phyloP scores from a whole-genome alignment of 1,140 invertebrate species.

The Batillaria attramentaria region DNA sequence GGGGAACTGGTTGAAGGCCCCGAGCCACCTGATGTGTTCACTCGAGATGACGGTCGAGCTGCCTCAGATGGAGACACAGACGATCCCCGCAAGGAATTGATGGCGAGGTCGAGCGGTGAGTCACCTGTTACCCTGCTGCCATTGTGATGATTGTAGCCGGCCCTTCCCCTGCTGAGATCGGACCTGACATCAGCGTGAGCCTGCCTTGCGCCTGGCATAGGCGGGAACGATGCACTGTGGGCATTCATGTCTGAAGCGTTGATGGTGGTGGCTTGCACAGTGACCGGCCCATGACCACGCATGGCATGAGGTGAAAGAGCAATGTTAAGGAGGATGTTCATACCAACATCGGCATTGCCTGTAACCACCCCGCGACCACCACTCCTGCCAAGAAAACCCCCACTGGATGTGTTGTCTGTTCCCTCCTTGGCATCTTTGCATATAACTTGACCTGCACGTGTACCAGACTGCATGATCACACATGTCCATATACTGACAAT shows the following conservation, averaged over 20 bases:
- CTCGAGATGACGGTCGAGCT: background rate
- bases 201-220: too few species aligned
- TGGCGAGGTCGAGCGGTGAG: slow-evolving; percentile 27
- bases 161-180: background rate
- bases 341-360: background rate
- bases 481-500: too few species aligned
- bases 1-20: background rate
- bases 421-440: slow-evolving; percentile 35
- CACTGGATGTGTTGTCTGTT: slow-evolving; percentile 19
- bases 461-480: too few species aligned
- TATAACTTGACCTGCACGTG: slow-evolving; percentile 37
- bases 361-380: too few species aligned
- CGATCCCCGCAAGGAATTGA: background rate
- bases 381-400: slow-evolving; percentile 18
- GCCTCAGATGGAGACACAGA: background rate
- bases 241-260: slow-evolving; percentile 21
- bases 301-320: slow-evolving; percentile 50
- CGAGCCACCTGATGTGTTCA: background rate
- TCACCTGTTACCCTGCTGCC: background rate
- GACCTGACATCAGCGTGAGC: background rate
- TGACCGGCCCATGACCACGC: slow-evolving; percentile 49
- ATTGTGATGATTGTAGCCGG: background rate
- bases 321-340: slow-evolving; percentile 56
- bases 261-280: slow-evolving; percentile 46
- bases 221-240: background rate